Evolutionary conservation across 2,113 vertebrate species (phyloP).

Genomic region (western clawed frog (Xenopus tropicalis)): DNA sequence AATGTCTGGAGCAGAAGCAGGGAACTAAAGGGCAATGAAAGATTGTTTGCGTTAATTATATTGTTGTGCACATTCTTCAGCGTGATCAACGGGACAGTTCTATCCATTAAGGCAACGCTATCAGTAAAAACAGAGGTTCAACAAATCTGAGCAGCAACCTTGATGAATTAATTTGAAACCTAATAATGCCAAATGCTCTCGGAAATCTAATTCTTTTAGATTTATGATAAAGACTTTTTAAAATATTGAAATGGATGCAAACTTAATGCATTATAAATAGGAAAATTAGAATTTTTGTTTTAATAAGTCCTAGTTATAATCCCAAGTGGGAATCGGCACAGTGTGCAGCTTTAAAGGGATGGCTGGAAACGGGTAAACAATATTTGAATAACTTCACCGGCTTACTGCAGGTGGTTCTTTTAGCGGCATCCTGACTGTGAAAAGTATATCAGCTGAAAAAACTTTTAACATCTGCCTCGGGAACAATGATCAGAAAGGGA

Average conservation of each 20-base stretch:
- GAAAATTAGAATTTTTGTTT: slow-evolving; percentile 37
- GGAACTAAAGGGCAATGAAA: slow-evolving; percentile 29
- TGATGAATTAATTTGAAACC: slow-evolving; percentile 7
- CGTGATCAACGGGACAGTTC: slow-evolving; percentile 2
- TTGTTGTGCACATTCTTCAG: slow-evolving; percentile 13
- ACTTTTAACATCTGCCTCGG: background rate
- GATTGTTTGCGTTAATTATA: slow-evolving; percentile 30
- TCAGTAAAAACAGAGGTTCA: slow-evolving; percentile 1
- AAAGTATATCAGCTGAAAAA: slow-evolving; percentile 2
- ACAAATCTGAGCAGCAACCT: background rate
- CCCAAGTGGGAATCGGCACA: slow-evolving; percentile 18
- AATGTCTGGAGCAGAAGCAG: slow-evolving; percentile 14
- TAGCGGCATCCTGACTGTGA: background rate
- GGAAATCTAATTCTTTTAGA: slow-evolving; percentile 37
- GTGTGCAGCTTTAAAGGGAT: slow-evolving; percentile 35
- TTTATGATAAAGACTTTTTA: slow-evolving; percentile 42
- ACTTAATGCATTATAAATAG: slow-evolving; percentile 43
- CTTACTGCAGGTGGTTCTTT: slow-evolving; percentile 13
- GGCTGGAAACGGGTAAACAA: slow-evolving; percentile 31
- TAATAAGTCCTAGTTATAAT: slow-evolving; percentile 34
- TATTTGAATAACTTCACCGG: slow-evolving; percentile 23
- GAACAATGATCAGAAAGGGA: no score
- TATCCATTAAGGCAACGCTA: background rate
- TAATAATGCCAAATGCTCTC: slow-evolving; percentile 16
- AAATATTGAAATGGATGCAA: slow-evolving; percentile 45